Conservation (phyloP, 1,140 invertebrate genomes). For the Drosophila dunni region DNA sequence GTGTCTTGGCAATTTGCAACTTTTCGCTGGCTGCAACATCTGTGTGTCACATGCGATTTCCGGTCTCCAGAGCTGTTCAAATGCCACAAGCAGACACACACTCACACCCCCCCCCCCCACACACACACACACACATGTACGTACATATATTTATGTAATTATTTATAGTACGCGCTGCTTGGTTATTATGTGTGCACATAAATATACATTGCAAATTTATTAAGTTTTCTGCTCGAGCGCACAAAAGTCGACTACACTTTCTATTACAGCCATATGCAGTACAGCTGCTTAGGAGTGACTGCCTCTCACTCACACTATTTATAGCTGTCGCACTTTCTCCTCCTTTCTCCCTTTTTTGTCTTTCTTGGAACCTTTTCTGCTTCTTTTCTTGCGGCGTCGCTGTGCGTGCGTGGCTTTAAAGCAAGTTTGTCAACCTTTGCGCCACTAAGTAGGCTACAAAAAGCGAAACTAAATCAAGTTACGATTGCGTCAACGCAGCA, state of each 20-base stretch:
- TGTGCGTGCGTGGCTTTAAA: conserved; percentile 55
- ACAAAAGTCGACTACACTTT: conserved; percentile 47
- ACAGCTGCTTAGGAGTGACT: conserved; percentile 37
- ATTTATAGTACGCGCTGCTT: conserved; percentile 35
- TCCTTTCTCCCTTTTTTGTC: not conserved
- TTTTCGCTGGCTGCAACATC: conserved; percentile 22
- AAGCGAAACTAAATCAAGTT: conserved; percentile 27
- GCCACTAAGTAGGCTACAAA: conserved; percentile 45
- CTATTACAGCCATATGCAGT: conserved; percentile 38
- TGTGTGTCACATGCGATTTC: conserved; percentile 39
- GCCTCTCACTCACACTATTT: not conserved
- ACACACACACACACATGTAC: not conserved
- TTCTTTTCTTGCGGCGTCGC: not conserved
- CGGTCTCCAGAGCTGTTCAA: conserved; percentile 11
- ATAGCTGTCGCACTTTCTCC: not conserved
- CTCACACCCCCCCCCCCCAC: conserved; percentile 1
- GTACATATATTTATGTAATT: conserved; percentile 34
- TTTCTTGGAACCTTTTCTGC: no score
- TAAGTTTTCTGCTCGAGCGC: conserved; percentile 71
- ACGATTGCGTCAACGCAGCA: not conserved
- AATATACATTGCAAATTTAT: conserved; percentile 77
- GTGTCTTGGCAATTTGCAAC: conserved; percentile 14
- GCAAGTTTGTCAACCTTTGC: conserved; percentile 65
- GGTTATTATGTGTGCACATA: conserved; percentile 79
- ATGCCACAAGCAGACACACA: not conserved